Conservation (phyloP, 2,888 invertebrate genomes). For the Eulithis prunata region DNA sequence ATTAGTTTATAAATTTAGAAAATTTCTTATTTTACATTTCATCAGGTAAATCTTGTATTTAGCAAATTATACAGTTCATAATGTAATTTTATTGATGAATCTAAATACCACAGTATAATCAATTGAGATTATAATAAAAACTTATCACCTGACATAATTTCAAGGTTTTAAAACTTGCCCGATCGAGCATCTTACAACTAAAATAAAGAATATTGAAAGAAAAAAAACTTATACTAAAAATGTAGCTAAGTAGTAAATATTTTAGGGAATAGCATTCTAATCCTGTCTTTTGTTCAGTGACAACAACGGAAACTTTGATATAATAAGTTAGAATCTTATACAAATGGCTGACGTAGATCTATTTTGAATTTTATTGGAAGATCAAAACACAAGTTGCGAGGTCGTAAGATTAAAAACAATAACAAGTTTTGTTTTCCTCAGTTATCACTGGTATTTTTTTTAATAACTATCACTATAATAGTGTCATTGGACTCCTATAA, state of each 20-base stretch:
- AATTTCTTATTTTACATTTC: slow-evolving; percentile 36
- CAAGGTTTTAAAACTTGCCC: slow-evolving; percentile 21
- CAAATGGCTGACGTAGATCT: slow-evolving; percentile 1
- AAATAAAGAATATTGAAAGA: slow-evolving; percentile 22
- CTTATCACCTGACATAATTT: slow-evolving; percentile 6
- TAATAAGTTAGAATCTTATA: slow-evolving; percentile 5
- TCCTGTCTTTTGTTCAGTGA: slow-evolving; percentile 31
- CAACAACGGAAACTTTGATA: slow-evolving; percentile 9
- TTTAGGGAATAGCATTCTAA: slow-evolving; percentile 29
- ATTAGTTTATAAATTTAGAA: slow-evolving; percentile 60
- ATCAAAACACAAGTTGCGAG: slow-evolving; percentile 7
- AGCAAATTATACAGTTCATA: slow-evolving; percentile 39
- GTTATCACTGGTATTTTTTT: slow-evolving; percentile 28
- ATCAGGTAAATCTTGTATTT: slow-evolving; percentile 42
- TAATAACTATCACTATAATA: slow-evolving; percentile 26
- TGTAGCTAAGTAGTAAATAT: slow-evolving; percentile 9
- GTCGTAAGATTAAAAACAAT: slow-evolving; percentile 18
- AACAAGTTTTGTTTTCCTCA: slow-evolving; percentile 25
- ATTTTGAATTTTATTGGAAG: slow-evolving; percentile 13
- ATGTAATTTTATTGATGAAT: slow-evolving; percentile 31
- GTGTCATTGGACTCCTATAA: slow-evolving; percentile 26
- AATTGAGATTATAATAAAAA: slow-evolving; percentile 18
- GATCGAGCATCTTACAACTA: slow-evolving; percentile 25
- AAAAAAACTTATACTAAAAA: slow-evolving; percentile 15
- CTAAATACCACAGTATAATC: slow-evolving; percentile 27